phyloP scores from a whole-genome alignment of 2,888 invertebrate species.

The Eudasyphora cyanicolor region DNA sequence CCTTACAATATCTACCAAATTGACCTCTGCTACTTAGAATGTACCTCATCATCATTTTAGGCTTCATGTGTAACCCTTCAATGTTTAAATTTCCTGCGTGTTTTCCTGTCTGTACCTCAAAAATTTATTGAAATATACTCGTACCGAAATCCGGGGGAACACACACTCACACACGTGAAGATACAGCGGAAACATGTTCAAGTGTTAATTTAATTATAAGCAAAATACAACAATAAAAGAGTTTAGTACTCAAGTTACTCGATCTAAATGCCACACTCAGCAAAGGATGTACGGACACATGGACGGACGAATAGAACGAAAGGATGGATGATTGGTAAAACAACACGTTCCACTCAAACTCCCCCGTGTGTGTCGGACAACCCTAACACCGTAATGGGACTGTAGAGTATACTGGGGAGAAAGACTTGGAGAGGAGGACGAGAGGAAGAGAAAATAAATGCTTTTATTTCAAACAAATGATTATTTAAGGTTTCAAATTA shows the following conservation, averaged over 20 bases:
- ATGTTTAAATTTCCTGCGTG: background rate
- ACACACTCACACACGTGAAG: background rate
- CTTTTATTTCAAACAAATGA: constrained; percentile 46
- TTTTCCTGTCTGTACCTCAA: background rate
- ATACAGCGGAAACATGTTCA: constrained; percentile 53
- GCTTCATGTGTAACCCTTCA: constrained; percentile 20
- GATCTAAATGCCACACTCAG: constrained; percentile 16
- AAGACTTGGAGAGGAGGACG: background rate
- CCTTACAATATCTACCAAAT: constrained; percentile 2
- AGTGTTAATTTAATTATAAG: constrained; percentile 62
- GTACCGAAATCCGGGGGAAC: background rate
- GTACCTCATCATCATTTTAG: constrained; percentile 20
- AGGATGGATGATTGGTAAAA: constrained; percentile 35
- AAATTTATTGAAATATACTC: constrained; percentile 11
- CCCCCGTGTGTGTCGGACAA: background rate
- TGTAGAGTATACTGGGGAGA: background rate
- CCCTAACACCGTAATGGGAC: constrained; percentile 7
- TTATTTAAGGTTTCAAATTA: constrained; percentile 51
- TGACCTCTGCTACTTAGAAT: constrained; percentile 15
- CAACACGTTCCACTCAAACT: constrained; percentile 52
- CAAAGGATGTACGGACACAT: constrained; percentile 12
- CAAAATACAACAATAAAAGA: constrained; percentile 33
- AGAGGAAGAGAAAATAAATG: constrained; percentile 13
- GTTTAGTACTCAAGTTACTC: constrained; percentile 30
- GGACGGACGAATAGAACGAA: constrained; percentile 51